Percentiles rank a stretch among this genome's conserved stretches.
Evolutionary conservation across 2,113 vertebrate genomes (phyloP).

Genomic region (Actinemys pallida): DNA sequence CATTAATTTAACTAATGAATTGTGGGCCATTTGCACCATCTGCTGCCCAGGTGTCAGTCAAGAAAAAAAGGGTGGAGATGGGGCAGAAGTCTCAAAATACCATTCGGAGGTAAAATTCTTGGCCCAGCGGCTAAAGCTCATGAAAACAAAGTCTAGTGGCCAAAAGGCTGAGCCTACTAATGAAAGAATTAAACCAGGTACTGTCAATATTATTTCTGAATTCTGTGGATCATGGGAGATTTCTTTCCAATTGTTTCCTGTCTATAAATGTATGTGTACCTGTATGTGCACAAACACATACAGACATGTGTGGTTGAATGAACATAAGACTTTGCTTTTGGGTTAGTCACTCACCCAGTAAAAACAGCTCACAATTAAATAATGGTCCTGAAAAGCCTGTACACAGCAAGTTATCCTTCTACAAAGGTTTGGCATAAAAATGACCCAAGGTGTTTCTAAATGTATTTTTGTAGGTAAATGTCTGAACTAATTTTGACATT

Average conservation of each 20-base stretch:
- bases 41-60: not conserved
- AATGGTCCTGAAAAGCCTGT: not conserved
- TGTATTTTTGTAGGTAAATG: not conserved
- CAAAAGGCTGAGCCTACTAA: not conserved
- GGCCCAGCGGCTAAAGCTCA: not conserved
- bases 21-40: not conserved
- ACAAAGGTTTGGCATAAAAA: not conserved
- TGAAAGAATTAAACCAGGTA: not conserved
- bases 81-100: not conserved
- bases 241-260: not conserved
- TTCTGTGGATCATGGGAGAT: not conserved
- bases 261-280: not conserved
- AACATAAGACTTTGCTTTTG: not conserved
- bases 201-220: not conserved
- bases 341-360: too few relatives aligned
- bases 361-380: not conserved
- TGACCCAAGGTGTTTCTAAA: not conserved
- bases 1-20: not conserved
- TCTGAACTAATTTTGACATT: not conserved
- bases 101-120: not conserved
- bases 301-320: not conserved
- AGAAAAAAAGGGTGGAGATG: not conserved
- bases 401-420: not conserved
- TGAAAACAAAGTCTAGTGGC: not conserved
- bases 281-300: not conserved